phyloP scores from a whole-genome alignment of 1,140 invertebrate species.

The Callitettix versicolor region DNA sequence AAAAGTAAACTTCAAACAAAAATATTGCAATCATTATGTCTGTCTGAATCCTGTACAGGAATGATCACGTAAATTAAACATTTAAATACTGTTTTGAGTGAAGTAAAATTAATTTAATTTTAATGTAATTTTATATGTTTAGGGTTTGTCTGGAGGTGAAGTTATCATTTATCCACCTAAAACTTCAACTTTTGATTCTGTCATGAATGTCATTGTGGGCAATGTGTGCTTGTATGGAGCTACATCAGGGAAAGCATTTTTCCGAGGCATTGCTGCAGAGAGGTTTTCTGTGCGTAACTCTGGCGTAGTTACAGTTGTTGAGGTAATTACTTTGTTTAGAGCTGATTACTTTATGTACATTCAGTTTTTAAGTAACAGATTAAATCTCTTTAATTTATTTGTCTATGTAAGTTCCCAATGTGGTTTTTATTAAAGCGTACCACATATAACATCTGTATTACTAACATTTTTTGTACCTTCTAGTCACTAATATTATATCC shows the following conservation, averaged over 20 bases:
- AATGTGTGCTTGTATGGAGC: slow-evolving; percentile 98
- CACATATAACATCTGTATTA: too few relatives aligned
- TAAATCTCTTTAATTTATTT: too few relatives aligned
- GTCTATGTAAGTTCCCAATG: too few relatives aligned
- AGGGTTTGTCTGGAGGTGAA: slow-evolving; percentile 90
- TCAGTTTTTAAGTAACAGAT: too few relatives aligned
- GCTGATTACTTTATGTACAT: too few relatives aligned
- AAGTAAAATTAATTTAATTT: not conserved
- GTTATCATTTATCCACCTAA: slow-evolving; percentile 91
- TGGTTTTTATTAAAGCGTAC: too few relatives aligned
- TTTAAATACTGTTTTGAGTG: not conserved
- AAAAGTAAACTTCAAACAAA: too few relatives aligned
- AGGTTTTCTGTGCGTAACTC: slow-evolving; percentile 97
- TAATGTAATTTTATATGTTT: slow-evolving; percentile 22
- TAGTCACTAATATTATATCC: too few relatives aligned
- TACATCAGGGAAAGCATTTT: slow-evolving; percentile 86
- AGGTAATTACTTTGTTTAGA: slow-evolving; percentile 34
- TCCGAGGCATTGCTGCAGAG: slow-evolving; percentile 94
- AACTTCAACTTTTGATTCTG: slow-evolving; percentile 64
- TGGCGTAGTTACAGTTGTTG: slow-evolving; percentile 81
- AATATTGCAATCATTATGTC: too few relatives aligned
- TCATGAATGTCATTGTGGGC: slow-evolving; percentile 93
- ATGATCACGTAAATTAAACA: too few relatives aligned
- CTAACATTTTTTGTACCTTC: too few relatives aligned
- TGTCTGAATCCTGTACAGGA: not conserved